Evolutionary conservation across 2,888 invertebrate genomes (phyloP).

Genomic region (Diarsia dahlii): DNA sequence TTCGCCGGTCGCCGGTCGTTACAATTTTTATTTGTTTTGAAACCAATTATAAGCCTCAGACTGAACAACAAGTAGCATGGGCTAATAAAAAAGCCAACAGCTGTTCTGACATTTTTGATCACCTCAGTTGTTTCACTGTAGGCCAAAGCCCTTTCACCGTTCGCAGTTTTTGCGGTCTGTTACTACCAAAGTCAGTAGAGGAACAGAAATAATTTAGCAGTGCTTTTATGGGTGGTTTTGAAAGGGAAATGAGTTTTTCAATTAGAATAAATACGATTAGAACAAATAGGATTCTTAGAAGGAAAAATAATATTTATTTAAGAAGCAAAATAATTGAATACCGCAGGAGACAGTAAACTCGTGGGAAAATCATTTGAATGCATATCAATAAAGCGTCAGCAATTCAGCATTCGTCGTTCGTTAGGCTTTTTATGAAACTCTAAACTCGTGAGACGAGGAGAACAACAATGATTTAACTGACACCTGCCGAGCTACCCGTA

Average conservation of each 20-base stretch:
- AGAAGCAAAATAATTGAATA: constrained; percentile 33
- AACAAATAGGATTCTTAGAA: constrained; percentile 4
- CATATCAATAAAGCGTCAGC: constrained; percentile 49
- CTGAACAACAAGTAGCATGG: neutral
- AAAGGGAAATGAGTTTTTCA: neutral
- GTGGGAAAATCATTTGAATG: constrained; percentile 61
- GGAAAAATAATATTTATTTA: neutral
- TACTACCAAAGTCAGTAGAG: neutral
- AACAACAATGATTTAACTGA: constrained; percentile 39
- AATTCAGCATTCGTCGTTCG: constrained; percentile 49
- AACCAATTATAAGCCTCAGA: neutral
- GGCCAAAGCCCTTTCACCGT: neutral
- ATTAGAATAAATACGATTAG: neutral
- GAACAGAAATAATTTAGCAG: neutral
- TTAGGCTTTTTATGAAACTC: constrained; percentile 57
- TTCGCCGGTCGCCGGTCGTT: constrained; percentile 26
- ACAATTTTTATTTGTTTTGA: constrained; percentile 33
- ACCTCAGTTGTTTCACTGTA: constrained; percentile 3
- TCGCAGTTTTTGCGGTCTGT: neutral
- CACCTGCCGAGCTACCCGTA: constrained; percentile 38
- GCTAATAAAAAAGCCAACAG: constrained; percentile 15
- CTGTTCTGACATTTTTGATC: constrained; percentile 3
- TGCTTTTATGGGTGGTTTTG: neutral
- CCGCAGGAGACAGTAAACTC: constrained; percentile 38
- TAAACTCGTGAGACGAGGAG: constrained; percentile 63